Evolutionary conservation across 2,797 vertebrate species (phyloP).

Genomic region (Brachyrhaphis roseni): DNA sequence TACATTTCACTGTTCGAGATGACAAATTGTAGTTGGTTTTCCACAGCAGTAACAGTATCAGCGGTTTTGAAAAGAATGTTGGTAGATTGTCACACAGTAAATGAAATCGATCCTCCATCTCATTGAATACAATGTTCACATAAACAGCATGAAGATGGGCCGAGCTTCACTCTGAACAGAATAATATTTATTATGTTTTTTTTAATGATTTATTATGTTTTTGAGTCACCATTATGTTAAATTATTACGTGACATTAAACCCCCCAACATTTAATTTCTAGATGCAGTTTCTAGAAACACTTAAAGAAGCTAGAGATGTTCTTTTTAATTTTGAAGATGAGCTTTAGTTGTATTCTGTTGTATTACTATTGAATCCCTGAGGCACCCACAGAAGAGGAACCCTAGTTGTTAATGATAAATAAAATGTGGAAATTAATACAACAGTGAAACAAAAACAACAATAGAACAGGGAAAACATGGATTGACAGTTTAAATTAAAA

Average conservation of each 20-base stretch:
- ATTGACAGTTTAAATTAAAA: too few relatives aligned
- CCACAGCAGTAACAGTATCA: background rate
- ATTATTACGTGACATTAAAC: background rate
- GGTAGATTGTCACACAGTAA: background rate
- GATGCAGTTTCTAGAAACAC: background rate
- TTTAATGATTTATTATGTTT: background rate
- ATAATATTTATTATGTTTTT: background rate
- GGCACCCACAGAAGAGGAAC: too few relatives aligned
- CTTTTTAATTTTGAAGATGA: too few relatives aligned
- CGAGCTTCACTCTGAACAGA: background rate
- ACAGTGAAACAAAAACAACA: too few relatives aligned
- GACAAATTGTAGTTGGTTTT: background rate
- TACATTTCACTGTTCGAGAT: background rate
- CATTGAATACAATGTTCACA: background rate
- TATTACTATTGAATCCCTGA: too few relatives aligned
- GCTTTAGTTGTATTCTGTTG: too few relatives aligned
- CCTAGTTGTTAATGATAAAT: too few relatives aligned
- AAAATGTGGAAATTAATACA: too few relatives aligned
- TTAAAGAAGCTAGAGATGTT: too few relatives aligned
- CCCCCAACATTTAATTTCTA: background rate
- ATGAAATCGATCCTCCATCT: background rate
- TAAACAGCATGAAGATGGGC: background rate
- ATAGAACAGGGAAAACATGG: too few relatives aligned
- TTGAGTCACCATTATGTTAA: background rate
- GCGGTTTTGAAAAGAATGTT: background rate